phyloP scores from a whole-genome alignment of 2,888 invertebrate species.

The Acanthopleura granulata region DNA sequence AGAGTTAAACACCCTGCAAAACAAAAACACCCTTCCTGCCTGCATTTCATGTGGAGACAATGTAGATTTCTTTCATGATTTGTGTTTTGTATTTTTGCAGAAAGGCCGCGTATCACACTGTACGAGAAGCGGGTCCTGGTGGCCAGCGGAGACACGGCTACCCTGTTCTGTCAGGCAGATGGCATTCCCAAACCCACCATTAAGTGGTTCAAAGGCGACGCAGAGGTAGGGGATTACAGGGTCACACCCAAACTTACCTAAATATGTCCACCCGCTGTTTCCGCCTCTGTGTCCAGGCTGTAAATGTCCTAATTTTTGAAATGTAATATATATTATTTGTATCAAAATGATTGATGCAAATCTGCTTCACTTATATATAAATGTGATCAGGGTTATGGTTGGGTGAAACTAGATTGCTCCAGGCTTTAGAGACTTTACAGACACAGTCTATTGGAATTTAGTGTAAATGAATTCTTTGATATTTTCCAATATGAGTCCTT shows the following conservation, averaged over 20 bases:
- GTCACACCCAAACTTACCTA: background rate
- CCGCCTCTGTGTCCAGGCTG: background rate
- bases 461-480: too few species aligned
- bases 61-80: background rate
- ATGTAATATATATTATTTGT: background rate
- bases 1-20: too few species aligned
- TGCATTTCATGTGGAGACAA: too few species aligned
- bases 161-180: slow-evolving; percentile 66
- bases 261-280: background rate
- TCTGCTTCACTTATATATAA: too few species aligned
- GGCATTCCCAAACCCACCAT: slow-evolving; percentile 68
- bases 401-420: too few species aligned
- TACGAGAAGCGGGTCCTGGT: slow-evolving; percentile 57
- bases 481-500: too few species aligned
- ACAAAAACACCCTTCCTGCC: too few species aligned
- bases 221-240: slow-evolving; percentile 42
- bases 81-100: slow-evolving; percentile 39
- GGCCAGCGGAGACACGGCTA: slow-evolving; percentile 61
- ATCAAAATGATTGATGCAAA: too few species aligned
- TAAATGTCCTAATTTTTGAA: background rate
- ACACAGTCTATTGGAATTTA: too few species aligned
- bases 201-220: slow-evolving; percentile 60
- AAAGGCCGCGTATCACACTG: slow-evolving; percentile 55
- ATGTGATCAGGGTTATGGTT: too few species aligned
- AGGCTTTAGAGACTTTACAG: too few species aligned